Percentiles rank a stretch among this genome's conserved stretches.
Evolutionary conservation across 1,140 invertebrate species (phyloP).

Genomic region (Meloidogyne exigua): DNA sequence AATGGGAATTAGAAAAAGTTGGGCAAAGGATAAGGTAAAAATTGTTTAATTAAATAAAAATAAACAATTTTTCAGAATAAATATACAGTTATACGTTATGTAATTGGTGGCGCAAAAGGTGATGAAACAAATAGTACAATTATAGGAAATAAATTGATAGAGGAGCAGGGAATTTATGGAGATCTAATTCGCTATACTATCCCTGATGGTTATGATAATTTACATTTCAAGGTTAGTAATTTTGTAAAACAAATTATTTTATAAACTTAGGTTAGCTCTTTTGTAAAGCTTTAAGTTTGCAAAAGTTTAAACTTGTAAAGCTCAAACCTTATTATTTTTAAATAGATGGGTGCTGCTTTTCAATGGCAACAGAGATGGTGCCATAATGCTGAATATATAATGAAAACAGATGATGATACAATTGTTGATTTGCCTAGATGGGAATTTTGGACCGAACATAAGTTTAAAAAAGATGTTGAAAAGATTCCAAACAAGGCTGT

Average conservation of each 20-base stretch:
- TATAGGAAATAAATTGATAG: neutral
- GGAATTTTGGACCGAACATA: slow-evolving; percentile 11
- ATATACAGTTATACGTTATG: neutral
- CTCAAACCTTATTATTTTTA: no score
- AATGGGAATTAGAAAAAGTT: slow-evolving; percentile 18
- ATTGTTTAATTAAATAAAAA: no score
- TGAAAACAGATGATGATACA: slow-evolving; percentile 26
- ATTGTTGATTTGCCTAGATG: slow-evolving; percentile 20
- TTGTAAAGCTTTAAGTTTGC: no score
- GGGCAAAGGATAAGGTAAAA: slow-evolving; percentile 14
- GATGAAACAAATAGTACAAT: neutral
- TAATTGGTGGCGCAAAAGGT: neutral
- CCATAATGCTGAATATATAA: slow-evolving; percentile 19
- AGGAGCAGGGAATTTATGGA: neutral
- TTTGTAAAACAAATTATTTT: no score
- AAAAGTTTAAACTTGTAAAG: no score
- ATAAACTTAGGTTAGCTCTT: no score
- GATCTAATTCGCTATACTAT: slow-evolving; percentile 16
- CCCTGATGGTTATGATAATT: slow-evolving; percentile 13
- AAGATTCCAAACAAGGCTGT: neutral
- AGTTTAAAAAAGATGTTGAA: neutral
- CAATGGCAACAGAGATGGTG: slow-evolving; percentile 16
- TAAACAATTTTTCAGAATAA: neutral
- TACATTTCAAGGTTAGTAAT: slow-evolving; percentile 6
- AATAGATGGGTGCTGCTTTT: neutral